Percentiles rank a stretch among this genome's conserved stretches.
phyloP scores from a whole-genome alignment of 2,888 invertebrate species.

The Pachydiplax longipennis region DNA sequence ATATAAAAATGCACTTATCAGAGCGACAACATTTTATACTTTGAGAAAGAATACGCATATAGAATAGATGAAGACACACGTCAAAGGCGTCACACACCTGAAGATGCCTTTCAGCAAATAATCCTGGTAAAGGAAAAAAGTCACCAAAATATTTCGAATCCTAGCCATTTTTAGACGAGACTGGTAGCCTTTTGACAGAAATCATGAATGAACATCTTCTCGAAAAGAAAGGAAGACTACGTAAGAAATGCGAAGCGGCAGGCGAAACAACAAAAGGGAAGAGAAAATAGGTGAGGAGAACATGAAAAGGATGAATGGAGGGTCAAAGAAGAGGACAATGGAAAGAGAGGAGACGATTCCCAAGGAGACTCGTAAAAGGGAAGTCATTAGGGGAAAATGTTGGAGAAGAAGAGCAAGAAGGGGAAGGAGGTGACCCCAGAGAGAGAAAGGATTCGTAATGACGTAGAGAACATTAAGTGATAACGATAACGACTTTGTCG shows the following conservation, averaged over 20 bases:
- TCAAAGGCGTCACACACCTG: too few species aligned
- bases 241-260: not conserved
- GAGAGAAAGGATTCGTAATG: not conserved
- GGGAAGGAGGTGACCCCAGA: not conserved
- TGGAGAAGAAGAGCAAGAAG: not conserved
- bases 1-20: too few species aligned
- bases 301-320: not conserved
- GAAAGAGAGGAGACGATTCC: not conserved
- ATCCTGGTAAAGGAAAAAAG: too few species aligned
- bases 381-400: slow-evolving; percentile 28
- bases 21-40: too few species aligned
- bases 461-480: slow-evolving; percentile 24
- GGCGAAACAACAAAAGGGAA: not conserved
- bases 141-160: too few species aligned
- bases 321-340: not conserved
- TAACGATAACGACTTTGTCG: slow-evolving; percentile 21
- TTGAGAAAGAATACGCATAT: too few species aligned
- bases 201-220: too few species aligned
- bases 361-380: slow-evolving; percentile 9
- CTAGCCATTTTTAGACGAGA: too few species aligned
- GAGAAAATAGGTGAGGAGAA: not conserved
- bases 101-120: too few species aligned
- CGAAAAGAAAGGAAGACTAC: not conserved
- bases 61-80: too few species aligned
- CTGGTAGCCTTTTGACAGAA: too few species aligned